Conservation (phyloP, 2,888 invertebrate species). For the Phymatocera aterrima region DNA sequence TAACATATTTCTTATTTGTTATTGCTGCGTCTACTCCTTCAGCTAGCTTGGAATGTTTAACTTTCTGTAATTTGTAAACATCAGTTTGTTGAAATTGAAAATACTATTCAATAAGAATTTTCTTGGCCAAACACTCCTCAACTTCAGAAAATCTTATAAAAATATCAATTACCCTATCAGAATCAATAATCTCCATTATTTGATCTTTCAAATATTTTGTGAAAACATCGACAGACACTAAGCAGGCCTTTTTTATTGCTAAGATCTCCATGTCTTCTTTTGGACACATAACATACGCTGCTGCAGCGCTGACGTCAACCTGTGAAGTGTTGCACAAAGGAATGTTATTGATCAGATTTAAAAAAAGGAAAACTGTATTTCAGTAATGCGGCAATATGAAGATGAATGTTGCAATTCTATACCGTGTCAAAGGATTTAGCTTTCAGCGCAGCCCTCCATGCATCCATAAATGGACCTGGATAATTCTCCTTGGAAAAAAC, state of each 20-base stretch:
- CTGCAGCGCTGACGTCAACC: slow-evolving; percentile 89
- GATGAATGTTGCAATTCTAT: slow-evolving; percentile 52
- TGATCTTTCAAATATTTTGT: slow-evolving; percentile 97
- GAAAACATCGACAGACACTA: slow-evolving; percentile 96
- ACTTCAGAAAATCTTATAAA: slow-evolving; percentile 7
- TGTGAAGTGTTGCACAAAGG: slow-evolving; percentile 54
- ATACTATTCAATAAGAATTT: not conserved
- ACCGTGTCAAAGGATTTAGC: slow-evolving; percentile 88
- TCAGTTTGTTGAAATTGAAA: not conserved
- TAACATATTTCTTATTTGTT: slow-evolving; percentile 96
- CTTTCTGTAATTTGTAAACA: slow-evolving; percentile 83
- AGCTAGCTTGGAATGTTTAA: slow-evolving; percentile 95
- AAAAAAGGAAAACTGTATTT: too few species aligned
- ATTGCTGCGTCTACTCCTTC: slow-evolving; percentile 96
- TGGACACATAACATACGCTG: slow-evolving; percentile 92
- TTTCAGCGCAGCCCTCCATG: slow-evolving; percentile 90
- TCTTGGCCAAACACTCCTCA: not conserved
- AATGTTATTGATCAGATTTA: not conserved
- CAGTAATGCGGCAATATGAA: too few species aligned
- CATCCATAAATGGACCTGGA: slow-evolving; percentile 94
- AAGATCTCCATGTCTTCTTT: slow-evolving; percentile 96
- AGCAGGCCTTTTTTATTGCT: slow-evolving; percentile 93
- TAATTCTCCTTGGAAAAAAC: slow-evolving; percentile 96
- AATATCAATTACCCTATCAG: slow-evolving; percentile 84
- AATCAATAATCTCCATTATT: slow-evolving; percentile 98